Percentiles rank a stretch among this genome's conserved stretches.
These are phyloP conservation scores for Diorhabda carinulata DNA, from an alignment of 1,140 invertebrate genomes.

Conservation along the genomic window DNA sequence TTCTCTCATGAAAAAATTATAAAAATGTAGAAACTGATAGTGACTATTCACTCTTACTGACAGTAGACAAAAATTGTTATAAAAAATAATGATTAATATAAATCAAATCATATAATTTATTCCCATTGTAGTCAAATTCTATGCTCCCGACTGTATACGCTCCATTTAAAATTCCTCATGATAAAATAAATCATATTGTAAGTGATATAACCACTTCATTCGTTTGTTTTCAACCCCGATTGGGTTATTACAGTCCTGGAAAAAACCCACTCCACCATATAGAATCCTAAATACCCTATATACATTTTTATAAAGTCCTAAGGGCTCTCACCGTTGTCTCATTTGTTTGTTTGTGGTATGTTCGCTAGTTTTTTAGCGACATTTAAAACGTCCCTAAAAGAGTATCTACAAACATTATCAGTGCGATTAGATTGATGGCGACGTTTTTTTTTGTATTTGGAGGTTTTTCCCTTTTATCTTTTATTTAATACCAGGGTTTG, in stretches of 20 bases:
- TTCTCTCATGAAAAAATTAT: too few relatives aligned
- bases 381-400: background rate
- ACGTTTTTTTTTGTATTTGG: background rate
- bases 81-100: too few relatives aligned
- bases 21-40: too few relatives aligned
- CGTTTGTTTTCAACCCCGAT: background rate
- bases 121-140: too few relatives aligned
- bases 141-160: too few relatives aligned
- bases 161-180: too few relatives aligned
- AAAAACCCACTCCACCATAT: background rate
- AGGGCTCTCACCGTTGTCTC: background rate
- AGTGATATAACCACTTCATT: too few relatives aligned
- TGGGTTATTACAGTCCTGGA: background rate
- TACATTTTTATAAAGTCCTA: background rate
- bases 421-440: background rate
- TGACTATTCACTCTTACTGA: too few relatives aligned
- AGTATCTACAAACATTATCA: background rate
- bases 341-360: background rate
- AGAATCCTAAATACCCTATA: background rate
- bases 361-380: background rate
- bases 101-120: too few relatives aligned
- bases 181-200: too few relatives aligned
- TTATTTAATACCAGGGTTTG: background rate
- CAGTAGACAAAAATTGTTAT: too few relatives aligned
- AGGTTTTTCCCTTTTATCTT: conserved; percentile 1